These are phyloP conservation scores for Pheucticus melanocephalus DNA, from an alignment of 2,113 vertebrate species.

Conservation along the genomic window DNA sequence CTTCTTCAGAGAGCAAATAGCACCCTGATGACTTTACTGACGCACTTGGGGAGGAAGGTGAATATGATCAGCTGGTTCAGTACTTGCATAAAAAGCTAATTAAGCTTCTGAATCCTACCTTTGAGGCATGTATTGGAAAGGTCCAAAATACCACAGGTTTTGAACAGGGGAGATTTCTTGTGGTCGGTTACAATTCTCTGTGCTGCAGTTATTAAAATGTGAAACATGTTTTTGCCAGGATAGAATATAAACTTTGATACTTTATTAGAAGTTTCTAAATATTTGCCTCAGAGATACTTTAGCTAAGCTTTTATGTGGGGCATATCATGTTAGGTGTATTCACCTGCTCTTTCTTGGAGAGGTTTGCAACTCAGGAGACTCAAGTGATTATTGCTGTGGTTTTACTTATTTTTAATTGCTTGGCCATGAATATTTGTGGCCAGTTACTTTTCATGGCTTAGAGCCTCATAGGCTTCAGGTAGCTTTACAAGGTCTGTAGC, in stretches of 20 bases:
- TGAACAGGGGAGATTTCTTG: neutral
- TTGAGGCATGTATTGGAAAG: neutral
- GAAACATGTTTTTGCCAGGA: neutral
- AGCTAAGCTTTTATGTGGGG: neutral
- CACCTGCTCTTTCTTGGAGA: neutral
- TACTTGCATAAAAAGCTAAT: slow-evolving; percentile 28
- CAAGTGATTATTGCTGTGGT: neutral
- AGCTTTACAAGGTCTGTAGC: neutral
- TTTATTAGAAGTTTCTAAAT: neutral
- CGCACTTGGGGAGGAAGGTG: slow-evolving; percentile 30
- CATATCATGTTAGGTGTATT: neutral
- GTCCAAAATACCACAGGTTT: neutral
- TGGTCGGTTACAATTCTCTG: neutral
- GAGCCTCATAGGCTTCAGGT: neutral
- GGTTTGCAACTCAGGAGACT: neutral
- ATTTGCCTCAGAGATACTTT: neutral
- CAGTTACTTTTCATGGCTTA: neutral
- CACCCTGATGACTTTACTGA: slow-evolving; percentile 61
- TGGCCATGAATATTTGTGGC: neutral
- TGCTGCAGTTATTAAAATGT: neutral
- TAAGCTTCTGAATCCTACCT: slow-evolving; percentile 32
- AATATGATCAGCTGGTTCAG: slow-evolving; percentile 28
- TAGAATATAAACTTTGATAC: neutral
- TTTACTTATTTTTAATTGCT: neutral
- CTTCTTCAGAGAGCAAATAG: slow-evolving; percentile 1